A percentile compares a stretch with the other conserved stretches of the same genome.
Conservation (phyloP, 1,140 invertebrate genomes). For the Lordiphosa collinella region DNA sequence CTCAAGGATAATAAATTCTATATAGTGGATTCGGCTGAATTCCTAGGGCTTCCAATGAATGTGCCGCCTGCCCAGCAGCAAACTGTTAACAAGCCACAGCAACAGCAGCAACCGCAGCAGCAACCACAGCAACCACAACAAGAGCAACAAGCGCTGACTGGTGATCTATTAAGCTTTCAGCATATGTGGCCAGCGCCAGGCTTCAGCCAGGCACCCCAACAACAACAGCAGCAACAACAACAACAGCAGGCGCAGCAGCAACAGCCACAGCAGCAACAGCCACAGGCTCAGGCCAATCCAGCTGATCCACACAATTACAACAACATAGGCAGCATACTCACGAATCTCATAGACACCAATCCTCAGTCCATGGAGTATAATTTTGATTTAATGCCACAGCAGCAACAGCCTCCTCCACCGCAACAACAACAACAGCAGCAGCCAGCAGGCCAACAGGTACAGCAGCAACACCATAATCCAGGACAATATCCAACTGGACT, state of each 20-base stretch:
- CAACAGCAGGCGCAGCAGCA: slow-evolving; percentile 52
- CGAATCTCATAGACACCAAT: slow-evolving; percentile 78
- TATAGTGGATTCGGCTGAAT: slow-evolving; percentile 72
- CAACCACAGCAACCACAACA: slow-evolving; percentile 52
- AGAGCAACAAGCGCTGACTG: slow-evolving; percentile 49
- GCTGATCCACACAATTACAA: slow-evolving; percentile 74
- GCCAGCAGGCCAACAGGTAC: slow-evolving; percentile 53
- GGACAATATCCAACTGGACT: slow-evolving; percentile 42
- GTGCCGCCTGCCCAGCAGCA: slow-evolving; percentile 61
- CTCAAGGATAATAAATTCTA: slow-evolving; percentile 74
- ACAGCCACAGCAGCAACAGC: slow-evolving; percentile 53
- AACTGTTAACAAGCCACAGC: slow-evolving; percentile 47
- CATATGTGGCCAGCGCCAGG: slow-evolving; percentile 65
- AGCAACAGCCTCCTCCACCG: slow-evolving; percentile 41
- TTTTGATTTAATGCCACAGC: slow-evolving; percentile 68
- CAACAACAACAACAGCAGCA: slow-evolving; percentile 58
- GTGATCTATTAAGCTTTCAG: slow-evolving; percentile 71
- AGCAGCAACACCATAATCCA: slow-evolving; percentile 59
- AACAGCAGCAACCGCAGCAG: slow-evolving; percentile 45
- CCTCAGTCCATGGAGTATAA: slow-evolving; percentile 74
- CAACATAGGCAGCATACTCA: slow-evolving; percentile 78
- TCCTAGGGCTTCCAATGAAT: slow-evolving; percentile 77
- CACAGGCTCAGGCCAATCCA: slow-evolving; percentile 41
- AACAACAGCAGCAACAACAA: slow-evolving; percentile 39
- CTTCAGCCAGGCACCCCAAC: slow-evolving; percentile 30